Conservation (phyloP, 2,888 invertebrate species). For the Acronicta aceris region DNA sequence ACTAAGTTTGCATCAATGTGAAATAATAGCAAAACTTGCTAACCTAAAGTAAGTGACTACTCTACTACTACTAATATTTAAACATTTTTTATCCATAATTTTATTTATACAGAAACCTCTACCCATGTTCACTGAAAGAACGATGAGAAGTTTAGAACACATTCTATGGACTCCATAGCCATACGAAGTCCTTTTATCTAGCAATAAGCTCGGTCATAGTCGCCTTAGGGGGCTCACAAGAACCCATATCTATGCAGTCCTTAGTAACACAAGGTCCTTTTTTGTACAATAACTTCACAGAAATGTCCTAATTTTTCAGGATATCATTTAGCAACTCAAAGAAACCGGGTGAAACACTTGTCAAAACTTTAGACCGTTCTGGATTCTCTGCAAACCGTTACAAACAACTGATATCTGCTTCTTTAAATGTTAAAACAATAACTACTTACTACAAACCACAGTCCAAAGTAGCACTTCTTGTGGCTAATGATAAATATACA, state of each 20-base stretch:
- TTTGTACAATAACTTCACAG: no score
- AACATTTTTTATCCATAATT: no score
- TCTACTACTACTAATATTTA: no score
- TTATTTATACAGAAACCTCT: no score
- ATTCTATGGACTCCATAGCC: no score
- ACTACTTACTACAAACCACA: conserved; percentile 75
- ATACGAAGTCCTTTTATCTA: no score
- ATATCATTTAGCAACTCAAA: conserved; percentile 64
- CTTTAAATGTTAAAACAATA: conserved; percentile 62
- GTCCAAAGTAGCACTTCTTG: conserved; percentile 81
- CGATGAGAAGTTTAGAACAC: no score
- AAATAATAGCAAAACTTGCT: conserved; percentile 75
- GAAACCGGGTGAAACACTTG: conserved; percentile 76
- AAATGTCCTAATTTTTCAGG: conserved; percentile 60
- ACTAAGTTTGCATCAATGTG: conserved; percentile 73
- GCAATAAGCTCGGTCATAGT: no score
- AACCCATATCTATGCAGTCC: not conserved
- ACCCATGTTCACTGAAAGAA: no score
- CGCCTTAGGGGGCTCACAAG: no score
- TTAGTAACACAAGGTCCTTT: not conserved
- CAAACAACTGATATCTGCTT: conserved; percentile 62
- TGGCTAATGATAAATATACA: conserved; percentile 81
- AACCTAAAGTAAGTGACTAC: conserved; percentile 71
- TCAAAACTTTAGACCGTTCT: conserved; percentile 74
- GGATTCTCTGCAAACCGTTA: conserved; percentile 73